Conservation (phyloP, 2,888 invertebrate genomes). For the Agriotes lineatus region DNA sequence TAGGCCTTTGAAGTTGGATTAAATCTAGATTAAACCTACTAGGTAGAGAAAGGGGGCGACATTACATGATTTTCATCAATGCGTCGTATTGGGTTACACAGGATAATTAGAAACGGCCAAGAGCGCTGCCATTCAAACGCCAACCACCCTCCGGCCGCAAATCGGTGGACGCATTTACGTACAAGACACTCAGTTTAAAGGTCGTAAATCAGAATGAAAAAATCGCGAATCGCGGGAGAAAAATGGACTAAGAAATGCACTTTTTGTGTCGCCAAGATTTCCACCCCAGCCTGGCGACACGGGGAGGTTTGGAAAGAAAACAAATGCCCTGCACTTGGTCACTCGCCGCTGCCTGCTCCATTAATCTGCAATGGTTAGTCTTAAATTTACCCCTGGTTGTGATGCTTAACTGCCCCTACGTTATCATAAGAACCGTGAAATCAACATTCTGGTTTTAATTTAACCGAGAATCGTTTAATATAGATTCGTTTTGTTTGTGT, state of each 20-base stretch:
- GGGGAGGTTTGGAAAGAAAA: slow-evolving; percentile 60
- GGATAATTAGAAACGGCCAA: slow-evolving; percentile 43
- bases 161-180: not conserved
- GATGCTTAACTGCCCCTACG: not conserved
- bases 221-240: slow-evolving; percentile 40
- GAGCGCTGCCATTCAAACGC: slow-evolving; percentile 33
- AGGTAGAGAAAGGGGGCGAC: not conserved
- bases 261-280: slow-evolving; percentile 58
- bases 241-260: slow-evolving; percentile 58
- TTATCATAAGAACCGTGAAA: no score
- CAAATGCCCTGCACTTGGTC: slow-evolving; percentile 60
- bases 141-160: slow-evolving; percentile 7
- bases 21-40: slow-evolving; percentile 32
- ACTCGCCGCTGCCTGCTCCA: slow-evolving; percentile 55
- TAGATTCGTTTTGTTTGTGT: no score
- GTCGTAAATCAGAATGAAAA: slow-evolving; percentile 20
- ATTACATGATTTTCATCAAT: slow-evolving; percentile 29
- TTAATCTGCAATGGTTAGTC: slow-evolving; percentile 54
- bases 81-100: slow-evolving; percentile 39
- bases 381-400: not conserved
- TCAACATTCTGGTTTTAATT: no score
- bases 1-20: slow-evolving; percentile 44
- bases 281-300: slow-evolving; percentile 45
- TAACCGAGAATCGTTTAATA: no score
- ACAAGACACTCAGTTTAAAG: slow-evolving; percentile 13